Conservation (phyloP, 2,113 vertebrate species). For the Struthidea cinerea region DNA sequence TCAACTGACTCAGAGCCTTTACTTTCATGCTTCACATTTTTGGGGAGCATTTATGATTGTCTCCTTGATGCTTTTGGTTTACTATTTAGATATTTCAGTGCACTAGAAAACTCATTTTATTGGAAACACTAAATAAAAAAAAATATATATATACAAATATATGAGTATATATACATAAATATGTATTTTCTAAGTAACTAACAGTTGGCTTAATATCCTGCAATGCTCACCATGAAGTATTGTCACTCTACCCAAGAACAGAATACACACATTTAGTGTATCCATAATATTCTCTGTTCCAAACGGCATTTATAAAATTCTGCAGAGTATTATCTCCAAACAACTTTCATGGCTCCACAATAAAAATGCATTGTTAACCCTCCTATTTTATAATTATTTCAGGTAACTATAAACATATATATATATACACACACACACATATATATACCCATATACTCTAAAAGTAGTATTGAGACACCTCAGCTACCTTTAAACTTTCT, state of each 20-base stretch:
- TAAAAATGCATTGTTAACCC: neutral
- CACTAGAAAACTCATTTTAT: neutral
- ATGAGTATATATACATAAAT: neutral
- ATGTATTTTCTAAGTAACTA: neutral
- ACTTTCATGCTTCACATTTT: neutral
- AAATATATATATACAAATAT: neutral
- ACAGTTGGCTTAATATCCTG: neutral
- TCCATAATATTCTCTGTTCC: neutral
- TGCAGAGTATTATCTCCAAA: neutral
- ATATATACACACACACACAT: neutral
- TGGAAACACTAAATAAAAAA: neutral
- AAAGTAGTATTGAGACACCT: neutral
- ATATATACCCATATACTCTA: too few relatives aligned
- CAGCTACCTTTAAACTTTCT: neutral
- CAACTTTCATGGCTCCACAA: neutral
- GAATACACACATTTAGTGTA: neutral
- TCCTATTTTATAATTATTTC: neutral
- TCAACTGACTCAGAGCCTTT: neutral
- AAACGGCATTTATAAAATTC: neutral
- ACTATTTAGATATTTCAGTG: neutral
- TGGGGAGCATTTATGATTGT: neutral
- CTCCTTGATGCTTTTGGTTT: neutral
- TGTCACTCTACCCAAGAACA: neutral
- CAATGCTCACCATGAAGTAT: neutral
- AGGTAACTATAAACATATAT: neutral